Conservation (phyloP, 2,113 vertebrate species). For the Percopsis transmontana region DNA sequence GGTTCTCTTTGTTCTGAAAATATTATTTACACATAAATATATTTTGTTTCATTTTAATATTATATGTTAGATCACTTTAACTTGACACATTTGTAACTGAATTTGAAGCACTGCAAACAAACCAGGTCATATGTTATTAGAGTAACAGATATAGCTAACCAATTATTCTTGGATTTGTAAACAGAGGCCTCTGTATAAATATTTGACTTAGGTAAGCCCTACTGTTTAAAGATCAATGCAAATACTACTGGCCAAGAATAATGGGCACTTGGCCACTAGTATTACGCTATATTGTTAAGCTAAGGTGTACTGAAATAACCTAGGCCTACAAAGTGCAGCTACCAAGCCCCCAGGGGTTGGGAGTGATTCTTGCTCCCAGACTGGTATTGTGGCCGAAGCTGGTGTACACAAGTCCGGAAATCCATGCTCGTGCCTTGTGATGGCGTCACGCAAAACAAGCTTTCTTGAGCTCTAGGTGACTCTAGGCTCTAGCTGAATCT, state of each 20-base stretch:
- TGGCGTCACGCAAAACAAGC: too few species aligned
- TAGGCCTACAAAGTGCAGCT: not conserved
- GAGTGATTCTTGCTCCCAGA: not conserved
- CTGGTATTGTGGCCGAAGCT: too few species aligned
- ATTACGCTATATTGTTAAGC: not conserved
- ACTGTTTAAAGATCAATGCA: slow-evolving; percentile 21
- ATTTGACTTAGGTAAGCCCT: slow-evolving; percentile 32
- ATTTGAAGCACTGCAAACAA: slow-evolving; percentile 9
- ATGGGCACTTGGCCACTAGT: not conserved
- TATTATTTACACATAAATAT: not conserved
- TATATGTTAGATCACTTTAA: too few species aligned
- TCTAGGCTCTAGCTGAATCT: too few species aligned
- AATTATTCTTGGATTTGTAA: slow-evolving; percentile 11
- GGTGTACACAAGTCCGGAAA: too few species aligned
- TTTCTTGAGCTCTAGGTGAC: too few species aligned
- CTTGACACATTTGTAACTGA: not conserved
- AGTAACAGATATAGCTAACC: slow-evolving; percentile 1
- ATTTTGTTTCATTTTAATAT: not conserved
- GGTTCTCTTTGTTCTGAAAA: not conserved
- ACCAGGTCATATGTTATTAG: slow-evolving; percentile 27
- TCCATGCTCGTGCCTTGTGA: too few species aligned
- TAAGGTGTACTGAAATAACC: not conserved
- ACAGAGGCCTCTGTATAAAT: slow-evolving; percentile 24
- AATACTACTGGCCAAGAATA: not conserved
- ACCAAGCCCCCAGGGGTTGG: too few species aligned